A percentile compares a stretch with the other conserved stretches of the same genome.
These are phyloP conservation scores for Paracentrotus lividus DNA, from an alignment of 53 echinoderm and acorn worm genomes.

Conservation along the genomic window DNA sequence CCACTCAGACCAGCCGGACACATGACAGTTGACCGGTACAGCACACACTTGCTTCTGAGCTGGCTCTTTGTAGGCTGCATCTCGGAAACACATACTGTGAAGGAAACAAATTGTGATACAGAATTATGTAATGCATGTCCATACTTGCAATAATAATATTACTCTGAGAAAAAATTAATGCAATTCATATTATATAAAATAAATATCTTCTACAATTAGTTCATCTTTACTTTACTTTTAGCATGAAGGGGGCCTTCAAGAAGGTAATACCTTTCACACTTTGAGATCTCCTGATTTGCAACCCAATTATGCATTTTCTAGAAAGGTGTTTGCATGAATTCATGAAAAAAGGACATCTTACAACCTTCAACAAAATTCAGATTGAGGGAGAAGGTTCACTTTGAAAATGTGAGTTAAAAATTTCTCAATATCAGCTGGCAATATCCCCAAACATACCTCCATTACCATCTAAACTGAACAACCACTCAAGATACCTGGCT, in stretches of 20 bases:
- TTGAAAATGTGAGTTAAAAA: too few species aligned
- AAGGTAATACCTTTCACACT: not conserved
- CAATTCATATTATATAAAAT: not conserved
- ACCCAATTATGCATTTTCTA: not conserved
- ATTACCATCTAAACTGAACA: not conserved
- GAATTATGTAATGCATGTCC: too few species aligned
- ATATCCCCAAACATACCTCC: not conserved
- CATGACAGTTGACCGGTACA: conserved; percentile 83
- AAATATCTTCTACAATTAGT: not conserved
- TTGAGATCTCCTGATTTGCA: not conserved
- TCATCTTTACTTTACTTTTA: not conserved
- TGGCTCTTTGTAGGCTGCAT: conserved; percentile 68
- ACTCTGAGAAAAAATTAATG: not conserved
- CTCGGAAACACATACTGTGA: conserved; percentile 71
- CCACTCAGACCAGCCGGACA: conserved; percentile 84
- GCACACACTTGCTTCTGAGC: conserved; percentile 79
- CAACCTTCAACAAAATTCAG: not conserved
- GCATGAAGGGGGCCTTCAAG: not conserved
- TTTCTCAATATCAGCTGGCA: too few species aligned
- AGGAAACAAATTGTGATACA: not conserved
- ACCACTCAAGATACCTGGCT: not conserved
- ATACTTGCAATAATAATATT: not conserved
- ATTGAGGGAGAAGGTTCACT: too few species aligned
- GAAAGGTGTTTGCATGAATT: not conserved
- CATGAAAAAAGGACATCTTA: not conserved